Conservation (phyloP, 2,888 invertebrate genomes). For the Lapara coniferarum region DNA sequence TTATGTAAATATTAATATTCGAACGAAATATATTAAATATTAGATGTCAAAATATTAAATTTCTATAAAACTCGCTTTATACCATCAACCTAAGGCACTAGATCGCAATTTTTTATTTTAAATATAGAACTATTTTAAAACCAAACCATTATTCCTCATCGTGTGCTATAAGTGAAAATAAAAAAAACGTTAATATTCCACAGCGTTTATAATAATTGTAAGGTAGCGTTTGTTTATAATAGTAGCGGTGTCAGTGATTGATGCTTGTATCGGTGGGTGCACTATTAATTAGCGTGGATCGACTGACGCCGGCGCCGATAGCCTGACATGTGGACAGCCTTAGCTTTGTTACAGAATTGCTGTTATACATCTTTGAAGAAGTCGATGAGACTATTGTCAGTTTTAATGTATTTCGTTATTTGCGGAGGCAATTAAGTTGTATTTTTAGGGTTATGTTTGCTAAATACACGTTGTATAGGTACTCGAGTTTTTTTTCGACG, state of each 20-base stretch:
- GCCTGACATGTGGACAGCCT: slow-evolving; percentile 6
- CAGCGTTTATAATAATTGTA: slow-evolving; percentile 53
- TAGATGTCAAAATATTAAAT: too few relatives aligned
- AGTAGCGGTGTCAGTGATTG: slow-evolving; percentile 58
- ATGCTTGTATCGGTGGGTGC: slow-evolving; percentile 60
- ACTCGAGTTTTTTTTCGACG: too few relatives aligned
- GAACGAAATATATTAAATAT: too few relatives aligned
- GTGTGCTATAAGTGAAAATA: slow-evolving; percentile 33
- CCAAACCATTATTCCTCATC: slow-evolving; percentile 2
- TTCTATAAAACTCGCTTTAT: not conserved
- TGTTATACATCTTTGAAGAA: not conserved
- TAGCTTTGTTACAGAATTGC: not conserved
- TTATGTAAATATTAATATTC: too few relatives aligned
- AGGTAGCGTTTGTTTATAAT: slow-evolving; percentile 50
- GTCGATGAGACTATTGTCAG: not conserved
- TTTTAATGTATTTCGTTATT: too few relatives aligned
- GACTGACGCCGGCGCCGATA: slow-evolving; percentile 35
- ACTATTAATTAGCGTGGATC: slow-evolving; percentile 64
- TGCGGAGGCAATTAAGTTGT: too few relatives aligned
- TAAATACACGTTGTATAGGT: too few relatives aligned
- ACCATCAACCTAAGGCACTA: not conserved
- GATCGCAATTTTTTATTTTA: not conserved
- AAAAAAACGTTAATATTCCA: slow-evolving; percentile 45
- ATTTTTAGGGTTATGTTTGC: too few relatives aligned
- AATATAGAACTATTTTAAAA: slow-evolving; percentile 4